These are phyloP conservation scores for Trematocara variabile DNA, from an alignment of 2,113 vertebrate genomes.

Conservation along the genomic window DNA sequence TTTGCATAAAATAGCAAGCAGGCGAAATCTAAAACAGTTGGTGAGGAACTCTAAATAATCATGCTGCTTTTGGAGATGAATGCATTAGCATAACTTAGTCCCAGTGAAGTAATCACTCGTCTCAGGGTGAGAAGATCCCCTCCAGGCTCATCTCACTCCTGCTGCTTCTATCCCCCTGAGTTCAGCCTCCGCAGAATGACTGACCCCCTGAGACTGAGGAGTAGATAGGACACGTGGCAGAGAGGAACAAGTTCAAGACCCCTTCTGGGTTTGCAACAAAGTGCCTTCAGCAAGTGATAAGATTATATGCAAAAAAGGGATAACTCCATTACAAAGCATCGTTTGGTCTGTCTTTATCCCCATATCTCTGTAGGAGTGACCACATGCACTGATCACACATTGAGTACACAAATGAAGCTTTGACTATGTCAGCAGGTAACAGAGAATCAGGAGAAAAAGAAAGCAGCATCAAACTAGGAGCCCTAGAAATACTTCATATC, in stretches of 20 bases:
- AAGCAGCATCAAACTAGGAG: background rate
- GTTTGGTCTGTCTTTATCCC: slow-evolving; percentile 25
- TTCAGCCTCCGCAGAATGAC: slow-evolving; percentile 54
- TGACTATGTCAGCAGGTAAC: slow-evolving; percentile 19
- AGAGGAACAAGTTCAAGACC: slow-evolving; percentile 46
- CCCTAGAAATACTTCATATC: background rate
- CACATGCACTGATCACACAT: slow-evolving; percentile 9
- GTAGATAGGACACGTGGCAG: slow-evolving; percentile 33
- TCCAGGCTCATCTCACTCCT: slow-evolving; percentile 64
- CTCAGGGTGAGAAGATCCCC: slow-evolving; percentile 71
- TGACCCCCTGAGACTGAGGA: slow-evolving; percentile 62
- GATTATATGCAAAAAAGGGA: slow-evolving; percentile 25
- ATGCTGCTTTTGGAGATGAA: slow-evolving; percentile 77
- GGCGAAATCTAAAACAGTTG: slow-evolving; percentile 79
- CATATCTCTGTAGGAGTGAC: slow-evolving; percentile 31
- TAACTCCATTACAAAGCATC: slow-evolving; percentile 16
- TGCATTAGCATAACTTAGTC: slow-evolving; percentile 79
- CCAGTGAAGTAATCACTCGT: slow-evolving; percentile 74
- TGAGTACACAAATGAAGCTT: background rate
- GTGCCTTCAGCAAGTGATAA: slow-evolving; percentile 46
- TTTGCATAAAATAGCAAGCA: slow-evolving; percentile 78
- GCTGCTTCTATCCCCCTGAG: slow-evolving; percentile 52
- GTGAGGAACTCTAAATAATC: slow-evolving; percentile 79
- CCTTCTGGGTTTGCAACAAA: slow-evolving; percentile 38
- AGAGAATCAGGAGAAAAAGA: background rate